phyloP scores from a whole-genome alignment of 2,888 invertebrate species.

The Arctia plantaginis region DNA sequence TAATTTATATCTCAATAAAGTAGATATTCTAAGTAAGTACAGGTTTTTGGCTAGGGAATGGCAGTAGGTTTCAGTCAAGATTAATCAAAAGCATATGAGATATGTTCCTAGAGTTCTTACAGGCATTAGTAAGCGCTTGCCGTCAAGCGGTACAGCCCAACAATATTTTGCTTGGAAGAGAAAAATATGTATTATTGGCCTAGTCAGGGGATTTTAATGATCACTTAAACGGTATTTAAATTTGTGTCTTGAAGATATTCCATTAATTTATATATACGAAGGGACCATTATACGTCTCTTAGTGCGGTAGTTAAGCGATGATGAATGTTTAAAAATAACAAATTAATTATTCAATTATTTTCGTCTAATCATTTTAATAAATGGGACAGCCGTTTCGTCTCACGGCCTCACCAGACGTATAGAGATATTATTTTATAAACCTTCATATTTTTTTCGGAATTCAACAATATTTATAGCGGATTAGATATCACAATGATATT shows the following conservation, averaged over 20 bases:
- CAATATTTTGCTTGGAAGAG: background rate
- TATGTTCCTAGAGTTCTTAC: background rate
- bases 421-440: conserved; percentile 50
- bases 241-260: background rate
- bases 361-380: conserved; percentile 1
- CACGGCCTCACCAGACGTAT: conserved; percentile 21
- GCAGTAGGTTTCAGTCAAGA: background rate
- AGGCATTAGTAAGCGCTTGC: background rate
- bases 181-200: background rate
- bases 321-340: background rate
- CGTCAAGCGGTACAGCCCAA: too few species aligned
- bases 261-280: background rate
- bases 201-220: background rate
- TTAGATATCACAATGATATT: conserved; percentile 44
- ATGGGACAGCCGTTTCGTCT: conserved; percentile 12
- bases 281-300: background rate
- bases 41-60: background rate
- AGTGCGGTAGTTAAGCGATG: background rate
- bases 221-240: background rate
- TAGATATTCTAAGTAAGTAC: background rate
- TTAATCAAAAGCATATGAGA: background rate
- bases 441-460: conserved; percentile 62
- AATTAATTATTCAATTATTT: conserved; percentile 2
- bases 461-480: conserved; percentile 57
- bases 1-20: background rate